Evolutionary conservation across 1,140 invertebrate species (phyloP).

Genomic region (Stegodyphus dumicola): DNA sequence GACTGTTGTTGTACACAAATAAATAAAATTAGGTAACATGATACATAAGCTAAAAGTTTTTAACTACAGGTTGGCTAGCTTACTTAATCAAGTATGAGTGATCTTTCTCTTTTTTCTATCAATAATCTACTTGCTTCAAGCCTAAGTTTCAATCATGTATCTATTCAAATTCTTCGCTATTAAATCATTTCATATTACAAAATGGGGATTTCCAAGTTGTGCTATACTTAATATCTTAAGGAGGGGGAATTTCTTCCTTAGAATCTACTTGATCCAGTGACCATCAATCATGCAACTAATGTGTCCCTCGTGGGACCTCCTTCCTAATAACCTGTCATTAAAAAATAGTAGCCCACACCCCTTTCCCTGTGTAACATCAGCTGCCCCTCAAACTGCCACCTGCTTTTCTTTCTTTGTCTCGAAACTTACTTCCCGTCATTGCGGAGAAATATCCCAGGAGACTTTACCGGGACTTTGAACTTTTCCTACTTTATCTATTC

Average conservation of each 20-base stretch:
- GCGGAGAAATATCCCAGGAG: too few relatives aligned
- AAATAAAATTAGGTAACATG: too few relatives aligned
- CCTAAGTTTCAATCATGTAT: not conserved
- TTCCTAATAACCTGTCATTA: conserved; percentile 43
- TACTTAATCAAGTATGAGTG: not conserved
- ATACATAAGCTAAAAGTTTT: too few relatives aligned
- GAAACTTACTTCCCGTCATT: too few relatives aligned
- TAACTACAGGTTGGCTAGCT: too few relatives aligned
- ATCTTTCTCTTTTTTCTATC: not conserved
- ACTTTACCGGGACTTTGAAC: too few relatives aligned
- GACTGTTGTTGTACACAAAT: too few relatives aligned
- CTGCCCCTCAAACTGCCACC: not conserved
- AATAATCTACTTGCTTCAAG: not conserved
- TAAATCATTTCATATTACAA: not conserved
- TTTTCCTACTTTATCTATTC: too few relatives aligned
- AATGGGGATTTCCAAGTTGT: not conserved
- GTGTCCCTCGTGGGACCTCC: conserved; percentile 1
- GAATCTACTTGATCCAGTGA: not conserved
- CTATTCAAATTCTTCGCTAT: not conserved
- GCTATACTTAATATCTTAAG: not conserved
- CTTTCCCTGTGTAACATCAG: not conserved
- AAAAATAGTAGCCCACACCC: conserved; percentile 11
- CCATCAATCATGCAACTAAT: conserved; percentile 23
- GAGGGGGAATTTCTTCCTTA: not conserved
- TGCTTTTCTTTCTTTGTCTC: not conserved